Conservation (phyloP, 2,113 vertebrate species). For the Nerophis ophidion region DNA sequence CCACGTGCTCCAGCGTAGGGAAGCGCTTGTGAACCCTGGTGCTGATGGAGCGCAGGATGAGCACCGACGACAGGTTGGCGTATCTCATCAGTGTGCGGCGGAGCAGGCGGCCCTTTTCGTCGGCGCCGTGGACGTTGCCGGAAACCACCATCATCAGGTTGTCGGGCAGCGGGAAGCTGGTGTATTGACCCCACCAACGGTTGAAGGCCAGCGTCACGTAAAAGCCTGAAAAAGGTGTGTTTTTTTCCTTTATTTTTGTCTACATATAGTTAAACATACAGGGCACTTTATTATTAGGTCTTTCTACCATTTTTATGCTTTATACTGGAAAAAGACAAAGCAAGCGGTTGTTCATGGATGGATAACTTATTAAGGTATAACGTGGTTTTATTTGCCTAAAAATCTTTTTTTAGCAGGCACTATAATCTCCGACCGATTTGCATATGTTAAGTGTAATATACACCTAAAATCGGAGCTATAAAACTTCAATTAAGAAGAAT, state of each 20-base stretch:
- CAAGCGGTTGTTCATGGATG: no score
- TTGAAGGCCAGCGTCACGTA: slow-evolving; percentile 84
- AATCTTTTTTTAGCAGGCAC: no score
- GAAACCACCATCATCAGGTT: slow-evolving; percentile 89
- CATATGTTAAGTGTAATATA: no score
- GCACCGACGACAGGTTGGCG: slow-evolving; percentile 80
- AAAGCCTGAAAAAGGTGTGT: slow-evolving; percentile 68
- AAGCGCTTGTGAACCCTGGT: slow-evolving; percentile 81
- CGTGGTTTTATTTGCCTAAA: no score
- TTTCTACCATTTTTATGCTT: no score
- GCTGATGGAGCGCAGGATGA: slow-evolving; percentile 85
- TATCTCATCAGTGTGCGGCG: slow-evolving; percentile 81
- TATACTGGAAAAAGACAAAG: no score
- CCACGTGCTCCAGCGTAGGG: slow-evolving; percentile 79
- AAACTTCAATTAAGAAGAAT: no score
- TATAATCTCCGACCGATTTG: no score
- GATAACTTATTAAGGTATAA: no score
- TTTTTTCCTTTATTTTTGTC: background rate
- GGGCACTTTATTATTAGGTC: no score
- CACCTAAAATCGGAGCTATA: no score
- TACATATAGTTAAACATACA: no score
- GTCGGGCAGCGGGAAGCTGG: slow-evolving; percentile 85
- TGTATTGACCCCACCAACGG: slow-evolving; percentile 90
- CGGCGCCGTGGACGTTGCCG: slow-evolving; percentile 79
- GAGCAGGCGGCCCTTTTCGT: slow-evolving; percentile 80